These are phyloP conservation scores for Okamejei kenojei DNA, from an alignment of 2,797 vertebrate genomes.

Conservation along the genomic window DNA sequence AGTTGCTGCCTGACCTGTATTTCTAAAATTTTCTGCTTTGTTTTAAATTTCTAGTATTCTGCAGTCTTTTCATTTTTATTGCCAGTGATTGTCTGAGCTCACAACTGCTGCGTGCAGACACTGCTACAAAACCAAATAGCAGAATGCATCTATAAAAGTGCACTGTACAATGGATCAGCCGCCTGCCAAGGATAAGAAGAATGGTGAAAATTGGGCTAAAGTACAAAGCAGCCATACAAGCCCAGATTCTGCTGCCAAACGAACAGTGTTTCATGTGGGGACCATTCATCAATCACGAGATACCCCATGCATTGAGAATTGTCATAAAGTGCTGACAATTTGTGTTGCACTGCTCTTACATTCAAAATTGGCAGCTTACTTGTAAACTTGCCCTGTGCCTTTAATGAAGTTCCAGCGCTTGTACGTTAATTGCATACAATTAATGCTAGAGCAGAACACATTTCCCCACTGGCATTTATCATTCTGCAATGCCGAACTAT, in stretches of 20 bases:
- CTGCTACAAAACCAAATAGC: neutral
- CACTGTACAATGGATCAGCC: neutral
- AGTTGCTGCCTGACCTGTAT: no score
- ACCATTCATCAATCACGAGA: neutral
- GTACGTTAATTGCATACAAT: neutral
- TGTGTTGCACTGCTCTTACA: neutral
- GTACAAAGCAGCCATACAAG: neutral
- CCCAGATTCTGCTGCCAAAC: neutral
- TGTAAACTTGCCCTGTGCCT: neutral
- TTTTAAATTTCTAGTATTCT: no score
- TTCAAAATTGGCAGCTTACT: neutral
- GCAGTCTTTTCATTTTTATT: no score
- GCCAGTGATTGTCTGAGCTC: neutral
- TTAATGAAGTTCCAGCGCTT: neutral
- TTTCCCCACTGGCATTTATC: neutral
- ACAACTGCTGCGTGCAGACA: neutral
- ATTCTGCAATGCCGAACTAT: neutral
- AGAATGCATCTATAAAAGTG: neutral
- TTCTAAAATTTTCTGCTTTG: no score
- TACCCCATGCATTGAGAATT: neutral
- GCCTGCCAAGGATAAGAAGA: neutral
- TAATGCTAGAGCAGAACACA: no score
- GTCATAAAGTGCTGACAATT: neutral
- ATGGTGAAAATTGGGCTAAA: neutral
- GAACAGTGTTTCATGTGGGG: neutral